These are phyloP conservation scores for Nematolebias whitei DNA, from an alignment of 2,113 vertebrate genomes.

Conservation along the genomic window DNA sequence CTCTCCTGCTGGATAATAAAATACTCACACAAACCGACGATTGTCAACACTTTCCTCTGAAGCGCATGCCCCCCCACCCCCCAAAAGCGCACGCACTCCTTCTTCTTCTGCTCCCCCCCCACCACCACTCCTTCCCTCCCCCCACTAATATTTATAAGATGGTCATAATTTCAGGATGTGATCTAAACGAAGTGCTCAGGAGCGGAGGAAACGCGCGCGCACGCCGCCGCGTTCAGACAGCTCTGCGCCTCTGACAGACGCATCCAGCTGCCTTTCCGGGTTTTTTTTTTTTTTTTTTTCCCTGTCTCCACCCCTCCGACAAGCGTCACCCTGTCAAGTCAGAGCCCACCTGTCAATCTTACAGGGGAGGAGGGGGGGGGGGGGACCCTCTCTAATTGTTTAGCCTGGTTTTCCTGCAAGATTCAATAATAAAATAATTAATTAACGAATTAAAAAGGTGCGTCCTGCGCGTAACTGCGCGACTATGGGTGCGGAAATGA, in stretches of 20 bases:
- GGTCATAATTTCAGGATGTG: too few relatives aligned
- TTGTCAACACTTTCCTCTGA: conserved; percentile 57
- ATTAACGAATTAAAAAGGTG: background rate
- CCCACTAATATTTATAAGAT: too few relatives aligned
- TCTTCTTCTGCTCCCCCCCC: too few relatives aligned
- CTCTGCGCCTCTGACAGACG: conserved; percentile 95
- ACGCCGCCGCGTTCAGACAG: conserved; percentile 95
- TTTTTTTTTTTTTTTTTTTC: conserved; percentile 86
- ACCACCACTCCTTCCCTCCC: too few relatives aligned
- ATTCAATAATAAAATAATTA: too few relatives aligned
- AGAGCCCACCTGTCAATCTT: conserved; percentile 98
- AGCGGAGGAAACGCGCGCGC: conserved; percentile 84
- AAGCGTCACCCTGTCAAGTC: conserved; percentile 99
- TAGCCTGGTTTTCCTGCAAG: conserved; percentile 38
- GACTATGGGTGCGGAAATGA: too few relatives aligned
- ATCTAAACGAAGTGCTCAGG: too few relatives aligned
- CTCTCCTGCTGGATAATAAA: conserved; percentile 45
- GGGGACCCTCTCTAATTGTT: conserved; percentile 84
- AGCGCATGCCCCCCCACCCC: conserved; percentile 25
- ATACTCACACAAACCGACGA: conserved; percentile 61
- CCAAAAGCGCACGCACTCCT: too few relatives aligned
- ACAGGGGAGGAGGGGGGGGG: conserved; percentile 17
- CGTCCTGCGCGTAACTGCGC: background rate
- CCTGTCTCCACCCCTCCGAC: conserved; percentile 96
- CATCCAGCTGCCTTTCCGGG: conserved; percentile 98